Base-by-base conservation (phyloP, 2,797 vertebrate species). In the Malacoraja senta region DNA sequence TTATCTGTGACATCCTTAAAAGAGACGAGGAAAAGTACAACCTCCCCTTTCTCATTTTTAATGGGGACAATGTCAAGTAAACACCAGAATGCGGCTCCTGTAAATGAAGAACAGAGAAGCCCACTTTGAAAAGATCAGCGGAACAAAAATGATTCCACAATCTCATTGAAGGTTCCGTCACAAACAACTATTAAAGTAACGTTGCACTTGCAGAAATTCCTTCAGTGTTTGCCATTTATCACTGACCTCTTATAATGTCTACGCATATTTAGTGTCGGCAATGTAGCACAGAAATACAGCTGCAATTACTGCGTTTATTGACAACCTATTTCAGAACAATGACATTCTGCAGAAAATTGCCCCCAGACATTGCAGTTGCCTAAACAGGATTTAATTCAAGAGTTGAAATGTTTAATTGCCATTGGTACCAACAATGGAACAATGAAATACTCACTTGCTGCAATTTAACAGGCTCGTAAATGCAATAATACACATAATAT, bases 41-140 rank as follows among this genome's bases (percentile, higher is more conserved):
- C 98, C 61, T 98, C 98, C 0, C 98, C 97, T 94, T 98, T 98
- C 95, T 99, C 98, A 0, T 99, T 99, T 96, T 99, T 99, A 96
- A 99, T 99, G 81, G 98, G 98, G 94, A 99, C 97, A 93, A 99
- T 97, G 94, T 99, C 98, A 97, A 99, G 95, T 93, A 98, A 96
- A 95, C 98, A 99, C 98, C 98, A 97, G 94, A 99, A 99, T 0
- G 96, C 95, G 0, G 96, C 96, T 94, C 97, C 98, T 99, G 95
- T 1, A 38, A 84, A 63, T n/a, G 68, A 44, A 35, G 92, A 86
- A 32, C 84, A 68, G 84, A 53, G 63, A 88, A 68, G 17, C 8
- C 13, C 8, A 88, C 32, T 44, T 29, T 38, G 35, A 91, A 24
- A 17, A 74, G 13, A 35, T 68, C 29, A 53, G 35, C 29, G 68